Conservation (phyloP, 2,113 vertebrate species). For the Macrotus californicus region DNA sequence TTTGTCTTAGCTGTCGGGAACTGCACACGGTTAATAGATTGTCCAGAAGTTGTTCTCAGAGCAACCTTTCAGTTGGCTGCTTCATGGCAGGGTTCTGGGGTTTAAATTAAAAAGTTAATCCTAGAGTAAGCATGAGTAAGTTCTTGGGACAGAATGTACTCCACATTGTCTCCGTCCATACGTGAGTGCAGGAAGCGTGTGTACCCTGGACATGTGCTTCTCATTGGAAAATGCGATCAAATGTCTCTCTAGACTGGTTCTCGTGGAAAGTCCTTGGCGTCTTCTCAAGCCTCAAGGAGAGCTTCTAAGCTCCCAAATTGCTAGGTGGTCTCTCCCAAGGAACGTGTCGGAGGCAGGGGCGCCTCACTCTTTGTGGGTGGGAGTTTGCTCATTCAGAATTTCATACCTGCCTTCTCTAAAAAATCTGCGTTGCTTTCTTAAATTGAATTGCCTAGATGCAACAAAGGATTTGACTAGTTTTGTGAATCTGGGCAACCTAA, state of each 20-base stretch:
- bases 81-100: conserved; percentile 9
- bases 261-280: conserved; percentile 34
- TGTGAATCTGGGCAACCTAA: neutral
- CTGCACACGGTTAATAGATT: neutral
- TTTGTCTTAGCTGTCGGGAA: conserved; percentile 1
- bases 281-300: conserved; percentile 29
- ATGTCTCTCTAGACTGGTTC: conserved; percentile 19
- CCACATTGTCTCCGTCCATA: conserved; percentile 44
- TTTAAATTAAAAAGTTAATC: conserved; percentile 35
- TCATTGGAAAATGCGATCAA: conserved; percentile 49
- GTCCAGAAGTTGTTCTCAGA: neutral
- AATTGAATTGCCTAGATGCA: neutral
- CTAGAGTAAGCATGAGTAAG: conserved; percentile 7
- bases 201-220: conserved; percentile 47
- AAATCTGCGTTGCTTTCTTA: neutral
- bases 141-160: conserved; percentile 44
- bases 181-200: neutral
- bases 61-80: neutral
- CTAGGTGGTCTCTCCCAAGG: conserved; percentile 18
- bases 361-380: neutral
- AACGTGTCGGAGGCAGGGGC: neutral
- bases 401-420: neutral
- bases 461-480: neutral
- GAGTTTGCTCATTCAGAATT: neutral
- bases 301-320: conserved; percentile 15